Base-by-base conservation (phyloP, 2,113 vertebrate genomes). In the Pelmatolapia mariae region DNA sequence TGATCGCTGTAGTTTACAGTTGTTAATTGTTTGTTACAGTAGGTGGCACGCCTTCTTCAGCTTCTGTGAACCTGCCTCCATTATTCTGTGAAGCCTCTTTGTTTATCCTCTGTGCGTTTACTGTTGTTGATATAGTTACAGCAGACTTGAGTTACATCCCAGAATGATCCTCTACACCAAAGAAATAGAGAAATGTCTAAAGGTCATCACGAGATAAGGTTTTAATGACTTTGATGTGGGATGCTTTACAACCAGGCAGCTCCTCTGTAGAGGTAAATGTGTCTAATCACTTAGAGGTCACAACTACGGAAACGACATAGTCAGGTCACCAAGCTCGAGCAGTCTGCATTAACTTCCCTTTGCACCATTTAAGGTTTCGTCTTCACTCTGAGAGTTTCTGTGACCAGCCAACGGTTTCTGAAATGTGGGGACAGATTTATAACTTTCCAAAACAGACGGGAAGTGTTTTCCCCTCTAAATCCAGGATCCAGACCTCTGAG, bases 241-340 rank as follows among this genome's bases (percentile, higher is more conserved):
- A 2, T 18, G 59, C 31, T 68, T 22, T 7, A 18, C 3, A 73
- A 18, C 15, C 1, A 0, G 4, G 43, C 68, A 73, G 40, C 38
- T 45, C 22, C 13, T 45, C 22, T 2, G 19, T 4, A 22, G 43
- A 22, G 5, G 8, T 36, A 80, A 80, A 38, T 16, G 4, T 24
- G 50, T 73, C 3, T 10, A 45, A 10, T 73, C 22, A 11, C 43
- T 47, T 0, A 47, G 12, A 73, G 68, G 68, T 26, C 29, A 38
- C 52, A 18, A 7, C 52, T 2, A 0, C 0, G 1, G 52, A 26
- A 38, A 54, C 79, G 10, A 7, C 33, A 10, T 18, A 3, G 66
- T 45, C 13, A 2, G 36, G 7, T 73, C 68, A 1, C 68, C 3
- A 9, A 26, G 68, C 68, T 7, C 7, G 63, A 71, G 36, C 63